Evolutionary conservation across 1,140 invertebrate genomes (phyloP).

Genomic region (Procambarus virginalis): DNA sequence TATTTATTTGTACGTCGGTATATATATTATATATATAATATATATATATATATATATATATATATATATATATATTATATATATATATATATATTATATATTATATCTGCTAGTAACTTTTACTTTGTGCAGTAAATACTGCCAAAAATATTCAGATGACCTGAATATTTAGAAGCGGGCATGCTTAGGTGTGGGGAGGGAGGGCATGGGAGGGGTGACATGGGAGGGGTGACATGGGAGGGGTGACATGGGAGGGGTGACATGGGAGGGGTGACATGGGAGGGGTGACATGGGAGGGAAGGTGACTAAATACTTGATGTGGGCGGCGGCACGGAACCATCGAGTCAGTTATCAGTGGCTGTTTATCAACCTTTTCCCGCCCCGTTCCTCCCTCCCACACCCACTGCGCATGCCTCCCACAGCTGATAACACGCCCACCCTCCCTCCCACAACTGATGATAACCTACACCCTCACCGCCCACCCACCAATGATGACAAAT

Average conservation of each 20-base stretch:
- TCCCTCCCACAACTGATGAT: not conserved
- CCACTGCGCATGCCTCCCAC: conserved; percentile 19
- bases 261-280: not conserved
- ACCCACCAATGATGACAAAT: not conserved
- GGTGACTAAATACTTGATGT: not conserved
- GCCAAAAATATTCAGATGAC: too few relatives aligned
- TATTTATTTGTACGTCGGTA: too few relatives aligned
- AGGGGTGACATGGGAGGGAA: not conserved
- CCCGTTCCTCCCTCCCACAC: conserved; percentile 14
- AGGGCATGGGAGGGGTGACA: not conserved
- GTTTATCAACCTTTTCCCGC: conserved; percentile 38
- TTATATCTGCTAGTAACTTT: too few relatives aligned
- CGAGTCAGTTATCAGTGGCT: conserved; percentile 29
- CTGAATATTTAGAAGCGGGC: too few relatives aligned
- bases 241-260: not conserved
- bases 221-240: not conserved
- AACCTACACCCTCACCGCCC: not conserved
- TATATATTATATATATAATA: too few relatives aligned
- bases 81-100: too few relatives aligned
- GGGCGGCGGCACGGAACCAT: conserved; percentile 8
- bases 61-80: too few relatives aligned
- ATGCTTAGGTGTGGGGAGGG: not conserved
- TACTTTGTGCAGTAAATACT: too few relatives aligned
- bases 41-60: too few relatives aligned
- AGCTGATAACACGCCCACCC: conserved; percentile 9